Conservation (phyloP, 2,888 invertebrate genomes). For the Doris montereyensis region DNA sequence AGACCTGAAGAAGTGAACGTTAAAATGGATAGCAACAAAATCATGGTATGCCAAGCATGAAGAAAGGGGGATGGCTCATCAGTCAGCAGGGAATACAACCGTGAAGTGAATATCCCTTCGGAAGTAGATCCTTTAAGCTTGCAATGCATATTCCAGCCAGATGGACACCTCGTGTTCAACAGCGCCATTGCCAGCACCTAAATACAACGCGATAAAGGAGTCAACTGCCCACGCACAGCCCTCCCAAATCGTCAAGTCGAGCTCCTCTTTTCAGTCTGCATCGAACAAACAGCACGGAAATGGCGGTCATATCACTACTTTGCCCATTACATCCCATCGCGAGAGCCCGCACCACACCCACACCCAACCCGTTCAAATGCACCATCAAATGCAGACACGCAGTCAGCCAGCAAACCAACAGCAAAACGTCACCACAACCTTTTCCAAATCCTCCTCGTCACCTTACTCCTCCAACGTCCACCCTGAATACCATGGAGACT, state of each 20-base stretch:
- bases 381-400: slow-evolving; percentile 53
- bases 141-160: slow-evolving; percentile 63
- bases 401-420: slow-evolving; percentile 32
- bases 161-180: slow-evolving; percentile 64
- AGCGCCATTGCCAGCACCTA: slow-evolving; percentile 51
- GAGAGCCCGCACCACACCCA: neutral
- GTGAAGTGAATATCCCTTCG: slow-evolving; percentile 62
- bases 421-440: slow-evolving; percentile 29
- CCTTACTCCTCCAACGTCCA: slow-evolving; percentile 25
- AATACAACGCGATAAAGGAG: slow-evolving; percentile 40
- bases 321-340: no score
- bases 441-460: slow-evolving; percentile 1
- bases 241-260: neutral
- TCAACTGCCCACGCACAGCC: neutral
- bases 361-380: slow-evolving; percentile 40
- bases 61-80: slow-evolving; percentile 59
- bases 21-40: slow-evolving; percentile 62
- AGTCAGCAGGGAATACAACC: slow-evolving; percentile 63
- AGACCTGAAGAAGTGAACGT: slow-evolving; percentile 67
- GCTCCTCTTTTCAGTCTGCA: neutral
- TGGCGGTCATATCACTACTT: neutral
- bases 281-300: neutral
- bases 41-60: slow-evolving; percentile 64
- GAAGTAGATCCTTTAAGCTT: slow-evolving; percentile 62
- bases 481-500: neutral